Evolutionary conservation across 1,140 invertebrate genomes (phyloP), one percentile per base, ranked within the genome.

Genomic region (Drosophila nigromelanica): DNA sequence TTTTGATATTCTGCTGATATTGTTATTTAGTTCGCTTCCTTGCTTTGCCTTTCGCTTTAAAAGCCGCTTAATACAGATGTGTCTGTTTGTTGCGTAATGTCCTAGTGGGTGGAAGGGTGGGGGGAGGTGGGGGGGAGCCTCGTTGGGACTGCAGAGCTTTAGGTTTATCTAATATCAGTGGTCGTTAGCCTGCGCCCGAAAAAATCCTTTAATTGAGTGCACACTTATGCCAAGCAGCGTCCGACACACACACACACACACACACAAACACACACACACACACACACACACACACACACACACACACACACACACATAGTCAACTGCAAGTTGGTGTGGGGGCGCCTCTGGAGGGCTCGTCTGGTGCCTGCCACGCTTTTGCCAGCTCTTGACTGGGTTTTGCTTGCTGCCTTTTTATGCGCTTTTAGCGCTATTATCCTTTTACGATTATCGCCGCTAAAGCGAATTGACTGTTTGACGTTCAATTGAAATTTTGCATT

Each of bases 401-500:
- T 40, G 35, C 51, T 54, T 5, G 39, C 56, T 78, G 82, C 56
- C 82, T 89, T 87, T 87, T 89, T 89, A 89, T 89, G 83, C 85
- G 73, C 80, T 89, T 83, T 89, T 89, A 89, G 85, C 79, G 60
- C 83, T 80, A 89, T 89, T 89, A 89, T 89, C 83, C 83, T 89
- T 89, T 89, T 89, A 89, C 83, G 83, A 89, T 89, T 89, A 89
- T 89, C 83, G 80, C 73, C 67, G 83, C 83, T 80, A 89, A 89
- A 89, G 85, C 83, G 83, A 89, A 89, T 89, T 89, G 83, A 89
- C 83, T 89, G 83, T 89, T 89, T 89, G 83, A 89, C 83, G 85
- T 89, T 89, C 83, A 89, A 89, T 89, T 89, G 83, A 89, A 89
- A 89, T 89, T 89, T 89, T 89, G 83, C 83, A 89, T 89, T 89